Evolutionary conservation across 2,888 invertebrate genomes (phyloP), one percentile per base, ranked within the genome.

Genomic region (Clistopyga incitator): DNA sequence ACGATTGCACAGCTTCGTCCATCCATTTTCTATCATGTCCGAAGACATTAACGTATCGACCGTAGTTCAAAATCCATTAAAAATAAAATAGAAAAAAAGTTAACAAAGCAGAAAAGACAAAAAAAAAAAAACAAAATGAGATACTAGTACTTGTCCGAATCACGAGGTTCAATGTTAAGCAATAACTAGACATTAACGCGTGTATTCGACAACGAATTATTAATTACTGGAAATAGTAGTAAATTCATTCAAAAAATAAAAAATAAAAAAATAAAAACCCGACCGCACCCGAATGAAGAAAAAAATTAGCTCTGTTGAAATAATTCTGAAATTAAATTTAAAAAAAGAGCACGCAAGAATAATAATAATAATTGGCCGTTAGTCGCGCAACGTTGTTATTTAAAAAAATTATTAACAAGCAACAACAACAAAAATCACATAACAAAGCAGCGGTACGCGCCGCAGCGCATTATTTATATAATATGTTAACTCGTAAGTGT

Each of bases 251-350:
- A 42, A 34, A 74, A 64, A 34, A 50, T 29, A 76, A 82, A 81
- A n/a, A n/a, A n/a, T 29, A 29, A 29, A 29, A 29, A 29, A 38
- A 65, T 47, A 77, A 71, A 70, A 76, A 45, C 42, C 20, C 20
- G 79, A 83, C 76, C 84, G 67, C 86, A 85, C 79, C 76, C 83
- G 81, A 85, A 84, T 86, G 77, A 83, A 83, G 82, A 81, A 42
- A 78, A 72, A 67, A 72, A 77, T 54, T 25, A 71, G 65, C 65
- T 20, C 18, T 47, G 65, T 65, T 65, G 47, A 23, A 70, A 67
- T 20, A n/a, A n/a, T n/a, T n/a, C n/a, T n/a, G 45, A 81, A 47
- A 38, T 38, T 29, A 3, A 29, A 29, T 3, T 3, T n/a, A 34
- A 13, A 52, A 61, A 54, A 38, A 45, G 61, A 65, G 15, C 18